phyloP scores from a whole-genome alignment of 2,888 invertebrate genomes.

The Ferdinandea cuprea region DNA sequence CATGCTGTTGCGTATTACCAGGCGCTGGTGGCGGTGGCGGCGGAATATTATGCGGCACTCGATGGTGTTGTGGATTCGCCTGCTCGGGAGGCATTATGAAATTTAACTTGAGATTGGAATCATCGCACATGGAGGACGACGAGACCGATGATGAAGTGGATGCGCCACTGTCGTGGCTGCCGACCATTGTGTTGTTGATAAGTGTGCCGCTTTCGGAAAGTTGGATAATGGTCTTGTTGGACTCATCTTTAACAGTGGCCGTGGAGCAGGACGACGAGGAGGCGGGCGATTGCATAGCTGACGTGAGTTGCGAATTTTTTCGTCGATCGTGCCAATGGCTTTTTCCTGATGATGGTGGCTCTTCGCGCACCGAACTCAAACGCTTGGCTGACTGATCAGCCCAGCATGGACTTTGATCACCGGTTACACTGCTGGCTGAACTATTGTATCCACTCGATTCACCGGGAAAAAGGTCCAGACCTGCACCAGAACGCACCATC shows the following conservation, averaged over 20 bases:
- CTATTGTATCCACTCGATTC: slow-evolving; percentile 93
- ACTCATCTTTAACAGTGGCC: slow-evolving; percentile 76
- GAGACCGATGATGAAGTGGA: slow-evolving; percentile 59
- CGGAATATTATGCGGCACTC: slow-evolving; percentile 75
- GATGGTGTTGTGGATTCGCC: slow-evolving; percentile 59
- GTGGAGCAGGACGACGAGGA: slow-evolving; percentile 71
- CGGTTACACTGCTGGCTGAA: slow-evolving; percentile 91
- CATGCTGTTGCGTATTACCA: slow-evolving; percentile 58
- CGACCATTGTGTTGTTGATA: slow-evolving; percentile 86
- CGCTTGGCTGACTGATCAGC: slow-evolving; percentile 86
- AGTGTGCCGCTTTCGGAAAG: slow-evolving; percentile 89
- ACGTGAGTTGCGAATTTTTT: slow-evolving; percentile 40
- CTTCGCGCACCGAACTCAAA: slow-evolving; percentile 90
- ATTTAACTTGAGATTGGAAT: slow-evolving; percentile 56
- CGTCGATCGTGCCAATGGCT: slow-evolving; percentile 57
- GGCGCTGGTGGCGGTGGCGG: slow-evolving; percentile 53
- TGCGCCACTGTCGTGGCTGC: slow-evolving; percentile 72
- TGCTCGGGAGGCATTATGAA: slow-evolving; percentile 67
- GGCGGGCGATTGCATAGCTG: slow-evolving; percentile 66
- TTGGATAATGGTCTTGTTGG: slow-evolving; percentile 89
- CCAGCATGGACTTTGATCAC: slow-evolving; percentile 88
- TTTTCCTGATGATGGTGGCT: slow-evolving; percentile 79
- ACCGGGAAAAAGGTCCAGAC: slow-evolving; percentile 90
- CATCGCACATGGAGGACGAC: slow-evolving; percentile 62
- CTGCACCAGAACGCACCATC: slow-evolving; percentile 90